These are phyloP conservation scores for Petromus typicus DNA, from an alignment of 2,113 vertebrate species.

Conservation along the genomic window DNA sequence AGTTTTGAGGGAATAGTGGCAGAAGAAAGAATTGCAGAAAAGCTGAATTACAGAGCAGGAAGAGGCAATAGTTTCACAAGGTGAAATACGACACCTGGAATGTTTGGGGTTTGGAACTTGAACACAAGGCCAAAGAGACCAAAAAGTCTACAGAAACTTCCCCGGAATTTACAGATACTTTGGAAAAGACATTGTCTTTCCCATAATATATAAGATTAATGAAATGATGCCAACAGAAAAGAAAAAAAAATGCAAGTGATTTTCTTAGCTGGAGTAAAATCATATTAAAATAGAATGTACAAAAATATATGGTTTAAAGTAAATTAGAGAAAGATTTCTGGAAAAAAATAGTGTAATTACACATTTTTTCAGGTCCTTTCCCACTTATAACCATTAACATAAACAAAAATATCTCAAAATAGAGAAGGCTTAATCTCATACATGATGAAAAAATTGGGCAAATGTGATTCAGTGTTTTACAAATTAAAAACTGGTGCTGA, in stretches of 20 bases:
- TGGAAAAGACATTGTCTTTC: neutral
- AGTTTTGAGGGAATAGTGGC: neutral
- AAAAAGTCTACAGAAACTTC: neutral
- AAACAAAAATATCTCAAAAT: conserved; percentile 40
- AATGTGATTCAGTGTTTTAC: neutral
- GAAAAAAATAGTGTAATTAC: neutral
- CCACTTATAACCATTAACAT: neutral
- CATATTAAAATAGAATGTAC: conserved; percentile 34
- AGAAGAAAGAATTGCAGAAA: neutral
- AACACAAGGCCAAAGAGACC: neutral
- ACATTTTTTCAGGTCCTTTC: neutral
- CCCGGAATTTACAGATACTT: neutral
- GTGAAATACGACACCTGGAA: neutral
- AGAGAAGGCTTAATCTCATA: neutral
- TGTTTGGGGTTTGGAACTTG: neutral
- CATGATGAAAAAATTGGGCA: neutral
- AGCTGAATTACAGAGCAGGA: neutral
- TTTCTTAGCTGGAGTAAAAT: neutral
- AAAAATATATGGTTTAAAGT: conserved; percentile 38
- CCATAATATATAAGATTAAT: neutral
- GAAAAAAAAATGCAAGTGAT: neutral
- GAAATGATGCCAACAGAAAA: neutral
- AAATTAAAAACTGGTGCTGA: neutral
- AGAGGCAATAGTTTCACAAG: neutral
- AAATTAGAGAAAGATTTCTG: conserved; percentile 14